Evolutionary conservation across 2,888 invertebrate genomes (phyloP), one percentile per base, ranked within the genome.

Genomic region (Hartigia nigra): DNA sequence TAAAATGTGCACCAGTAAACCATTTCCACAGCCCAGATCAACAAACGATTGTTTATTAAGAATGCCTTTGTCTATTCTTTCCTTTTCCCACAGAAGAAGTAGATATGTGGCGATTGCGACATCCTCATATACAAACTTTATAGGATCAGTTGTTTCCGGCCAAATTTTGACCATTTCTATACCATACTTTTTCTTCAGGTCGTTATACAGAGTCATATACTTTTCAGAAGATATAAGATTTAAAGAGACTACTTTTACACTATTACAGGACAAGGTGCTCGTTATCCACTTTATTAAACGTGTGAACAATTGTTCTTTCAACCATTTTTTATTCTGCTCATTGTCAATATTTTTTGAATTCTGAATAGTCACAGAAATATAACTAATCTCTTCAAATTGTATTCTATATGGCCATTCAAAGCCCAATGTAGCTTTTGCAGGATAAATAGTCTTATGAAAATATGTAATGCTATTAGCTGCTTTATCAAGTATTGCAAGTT

Each of bases 1-100:
- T 23, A 99, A 93, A 84, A 99, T 95, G 90, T 97, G 95, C 2
- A 98, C 98, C 12, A 99, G 92, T 36, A 99, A 93, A 23, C 99
- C 99, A 93, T 99, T 99, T 0, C 99, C 99, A 93, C 99, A 99
- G 0, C 99, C 99, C 77, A 99, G 93, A 92, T 99, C 99, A 0
- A 98, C 95, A 93, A 99, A 99, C 4, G 93, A 93, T 87, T 94
- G 95, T 83, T 88, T 85, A 80, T 87, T 83, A 5, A 91, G 81
- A 12, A 86, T 78, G 74, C 92, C 92, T 37, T 87, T 91, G n/a
- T 90, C 86, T 11, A 88, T 86, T 78, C 93, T 91, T 83, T 94
- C 94, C 75, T 92, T 90, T 84, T 95, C 93, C 98, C 98, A 98
- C 0, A 98, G 88, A 1, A 96, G 92, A 77, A 98, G 92, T 74